Evolutionary conservation across 2,113 vertebrate genomes (phyloP).

Genomic region (Salvelinus alpinus): DNA sequence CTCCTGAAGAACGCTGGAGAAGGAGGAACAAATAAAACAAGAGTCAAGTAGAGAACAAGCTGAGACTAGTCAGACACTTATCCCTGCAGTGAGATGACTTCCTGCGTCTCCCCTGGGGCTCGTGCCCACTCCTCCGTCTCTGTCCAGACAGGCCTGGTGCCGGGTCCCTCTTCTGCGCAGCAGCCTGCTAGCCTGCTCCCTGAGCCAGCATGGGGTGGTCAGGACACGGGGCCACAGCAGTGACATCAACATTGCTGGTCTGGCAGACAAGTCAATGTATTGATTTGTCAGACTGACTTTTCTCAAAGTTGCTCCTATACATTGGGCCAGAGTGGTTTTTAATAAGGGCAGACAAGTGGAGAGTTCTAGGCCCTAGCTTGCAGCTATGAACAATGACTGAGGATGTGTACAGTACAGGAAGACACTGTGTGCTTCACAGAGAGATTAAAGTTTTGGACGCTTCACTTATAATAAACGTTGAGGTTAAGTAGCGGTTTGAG

Average conservation of each 20-base stretch:
- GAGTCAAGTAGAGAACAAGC: conserved; percentile 86
- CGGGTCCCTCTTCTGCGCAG: not conserved
- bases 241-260: not conserved
- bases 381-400: conserved; percentile 19
- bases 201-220: not conserved
- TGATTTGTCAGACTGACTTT: not conserved
- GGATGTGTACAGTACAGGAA: conserved; percentile 13
- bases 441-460: conserved; percentile 62
- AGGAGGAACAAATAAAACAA: conserved; percentile 9
- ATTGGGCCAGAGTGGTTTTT: not conserved
- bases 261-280: not conserved
- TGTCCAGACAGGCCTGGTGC: conserved; percentile 81
- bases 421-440: conserved; percentile 45
- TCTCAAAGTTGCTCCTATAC: not conserved
- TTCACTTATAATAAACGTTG: conserved; percentile 72
- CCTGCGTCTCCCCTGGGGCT: conserved; percentile 60
- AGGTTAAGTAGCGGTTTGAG: conserved; percentile 79
- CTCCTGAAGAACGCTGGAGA: conserved; percentile 87
- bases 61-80: conserved; percentile 82
- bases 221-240: not conserved
- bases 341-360: no score
- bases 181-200: not conserved
- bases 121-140: conserved; percentile 69
- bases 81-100: conserved; percentile 69
- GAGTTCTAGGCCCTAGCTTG: not conserved